These are phyloP conservation scores for Crossocerus cetratus DNA, from an alignment of 2,888 invertebrate species.

Conservation along the genomic window DNA sequence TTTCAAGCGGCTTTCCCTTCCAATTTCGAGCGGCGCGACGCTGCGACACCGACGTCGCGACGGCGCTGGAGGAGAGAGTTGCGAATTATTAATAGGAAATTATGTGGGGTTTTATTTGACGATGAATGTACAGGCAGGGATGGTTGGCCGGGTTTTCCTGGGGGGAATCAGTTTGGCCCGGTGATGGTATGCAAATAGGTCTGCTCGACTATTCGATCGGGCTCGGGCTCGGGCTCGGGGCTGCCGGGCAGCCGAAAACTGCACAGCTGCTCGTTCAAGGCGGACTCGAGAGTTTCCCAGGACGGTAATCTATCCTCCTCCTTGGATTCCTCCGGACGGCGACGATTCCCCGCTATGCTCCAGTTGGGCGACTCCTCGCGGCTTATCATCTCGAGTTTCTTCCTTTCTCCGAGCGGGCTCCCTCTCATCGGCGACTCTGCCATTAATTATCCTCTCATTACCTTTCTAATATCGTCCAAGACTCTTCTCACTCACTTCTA, in stretches of 20 bases:
- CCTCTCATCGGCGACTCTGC: constrained; percentile 65
- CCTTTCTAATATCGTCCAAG: too few species aligned
- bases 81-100: too few species aligned
- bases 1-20: background rate
- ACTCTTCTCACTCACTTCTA: constrained; percentile 51
- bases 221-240: constrained; percentile 46
- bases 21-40: too few species aligned
- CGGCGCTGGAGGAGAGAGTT: too few species aligned
- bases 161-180: constrained; percentile 6
- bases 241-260: constrained; percentile 18
- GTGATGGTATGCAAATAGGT: constrained; percentile 51
- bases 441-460: constrained; percentile 25
- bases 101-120: too few species aligned
- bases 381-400: constrained; percentile 65
- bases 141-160: background rate
- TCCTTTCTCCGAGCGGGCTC: constrained; percentile 57
- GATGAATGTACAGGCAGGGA: background rate
- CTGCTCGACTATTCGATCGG: constrained; percentile 48
- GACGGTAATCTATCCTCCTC: constrained; percentile 63
- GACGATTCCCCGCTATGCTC: constrained; percentile 52
- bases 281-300: constrained; percentile 68
- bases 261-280: constrained; percentile 64
- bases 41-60: too few species aligned
- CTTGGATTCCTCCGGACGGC: constrained; percentile 46
- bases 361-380: constrained; percentile 64